Conservation (phyloP, 2,888 invertebrate species). For the Augochlorella aurata region DNA sequence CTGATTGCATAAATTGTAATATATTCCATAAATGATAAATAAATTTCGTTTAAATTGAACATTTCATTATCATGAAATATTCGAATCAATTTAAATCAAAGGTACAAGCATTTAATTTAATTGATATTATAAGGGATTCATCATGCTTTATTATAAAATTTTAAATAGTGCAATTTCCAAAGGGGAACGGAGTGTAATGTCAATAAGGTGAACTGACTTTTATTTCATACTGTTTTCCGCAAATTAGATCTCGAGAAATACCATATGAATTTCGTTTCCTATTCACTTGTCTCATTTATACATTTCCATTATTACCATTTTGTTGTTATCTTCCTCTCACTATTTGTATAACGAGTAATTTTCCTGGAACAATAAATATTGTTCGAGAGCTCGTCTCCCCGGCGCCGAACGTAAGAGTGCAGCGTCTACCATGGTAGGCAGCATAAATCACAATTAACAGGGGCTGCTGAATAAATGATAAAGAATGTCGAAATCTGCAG, state of each 20-base stretch:
- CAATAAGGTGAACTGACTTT: neutral
- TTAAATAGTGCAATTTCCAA: too few species aligned
- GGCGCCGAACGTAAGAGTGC: neutral
- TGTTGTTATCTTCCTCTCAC: neutral
- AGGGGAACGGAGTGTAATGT: neutral
- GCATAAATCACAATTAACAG: neutral
- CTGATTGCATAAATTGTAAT: too few species aligned
- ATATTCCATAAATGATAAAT: neutral
- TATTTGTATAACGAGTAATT: neutral
- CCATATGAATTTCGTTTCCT: too few species aligned
- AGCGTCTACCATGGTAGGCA: neutral
- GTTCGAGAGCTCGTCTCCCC: neutral
- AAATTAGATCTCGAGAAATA: neutral
- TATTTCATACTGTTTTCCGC: neutral
- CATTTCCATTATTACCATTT: neutral
- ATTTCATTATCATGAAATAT: neutral
- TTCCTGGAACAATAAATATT: neutral
- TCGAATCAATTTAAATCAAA: too few species aligned
- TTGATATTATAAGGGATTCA: neutral
- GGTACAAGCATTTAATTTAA: too few species aligned
- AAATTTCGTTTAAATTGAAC: neutral
- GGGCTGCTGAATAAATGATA: neutral
- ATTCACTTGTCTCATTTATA: neutral
- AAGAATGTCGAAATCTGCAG: constrained; percentile 2
- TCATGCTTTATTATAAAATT: neutral